Evolutionary conservation across 2,888 invertebrate genomes (phyloP).

Genomic region (Habrosyne pyritoides): DNA sequence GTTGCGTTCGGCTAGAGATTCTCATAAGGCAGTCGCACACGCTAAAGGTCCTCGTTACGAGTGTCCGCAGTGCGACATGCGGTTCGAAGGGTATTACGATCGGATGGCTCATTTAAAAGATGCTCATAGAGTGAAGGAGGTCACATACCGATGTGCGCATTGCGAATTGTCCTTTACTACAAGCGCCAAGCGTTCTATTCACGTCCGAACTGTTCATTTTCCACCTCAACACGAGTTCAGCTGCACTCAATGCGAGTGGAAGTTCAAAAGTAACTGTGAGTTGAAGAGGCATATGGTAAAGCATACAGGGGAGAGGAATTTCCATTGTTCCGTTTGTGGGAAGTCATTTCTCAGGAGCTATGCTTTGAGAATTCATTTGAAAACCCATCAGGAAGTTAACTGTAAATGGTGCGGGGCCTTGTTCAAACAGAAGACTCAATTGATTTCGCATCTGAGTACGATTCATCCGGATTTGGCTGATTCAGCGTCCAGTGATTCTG

Average conservation of each 20-base stretch:
- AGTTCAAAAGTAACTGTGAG: constrained; percentile 69
- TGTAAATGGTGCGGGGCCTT: constrained; percentile 57
- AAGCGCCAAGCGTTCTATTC: constrained; percentile 65
- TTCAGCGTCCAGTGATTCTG: constrained; percentile 31
- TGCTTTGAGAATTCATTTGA: constrained; percentile 60
- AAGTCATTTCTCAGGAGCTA: constrained; percentile 63
- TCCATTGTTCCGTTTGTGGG: constrained; percentile 61
- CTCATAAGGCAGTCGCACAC: constrained; percentile 66
- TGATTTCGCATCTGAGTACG: constrained; percentile 49
- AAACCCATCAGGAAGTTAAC: constrained; percentile 60
- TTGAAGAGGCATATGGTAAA: constrained; percentile 69
- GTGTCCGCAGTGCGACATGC: constrained; percentile 69
- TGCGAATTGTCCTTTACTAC: constrained; percentile 70
- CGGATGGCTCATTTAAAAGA: constrained; percentile 71
- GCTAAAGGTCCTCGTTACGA: constrained; percentile 68
- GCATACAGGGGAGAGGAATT: constrained; percentile 66
- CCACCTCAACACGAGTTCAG: constrained; percentile 56
- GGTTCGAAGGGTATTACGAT: constrained; percentile 69
- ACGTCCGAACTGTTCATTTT: constrained; percentile 63
- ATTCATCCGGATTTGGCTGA: constrained; percentile 49
- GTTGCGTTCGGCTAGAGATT: constrained; percentile 68
- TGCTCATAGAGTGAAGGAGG: constrained; percentile 64
- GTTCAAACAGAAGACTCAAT: constrained; percentile 50
- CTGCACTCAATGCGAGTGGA: constrained; percentile 67
- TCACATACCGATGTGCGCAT: constrained; percentile 62